Evolutionary conservation across 1,140 invertebrate genomes (phyloP).

Genomic region (Drosophila parabipectinata): DNA sequence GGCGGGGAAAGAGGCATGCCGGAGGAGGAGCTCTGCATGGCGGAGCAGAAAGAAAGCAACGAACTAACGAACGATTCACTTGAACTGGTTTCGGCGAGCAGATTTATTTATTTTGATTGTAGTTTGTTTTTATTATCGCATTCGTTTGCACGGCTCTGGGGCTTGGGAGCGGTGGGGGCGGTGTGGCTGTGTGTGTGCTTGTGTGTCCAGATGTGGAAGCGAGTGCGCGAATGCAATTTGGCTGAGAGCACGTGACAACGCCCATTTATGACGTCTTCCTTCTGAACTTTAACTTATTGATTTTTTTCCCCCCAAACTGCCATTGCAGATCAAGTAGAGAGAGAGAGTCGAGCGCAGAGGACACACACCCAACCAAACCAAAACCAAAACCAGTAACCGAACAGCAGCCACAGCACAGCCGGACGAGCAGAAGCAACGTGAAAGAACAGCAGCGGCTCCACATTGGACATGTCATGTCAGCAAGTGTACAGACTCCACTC

Average conservation of each 20-base stretch:
- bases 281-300: slow-evolving; percentile 42
- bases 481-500: slow-evolving; percentile 79
- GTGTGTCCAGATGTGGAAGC: slow-evolving; percentile 2
- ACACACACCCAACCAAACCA: slow-evolving; percentile 3
- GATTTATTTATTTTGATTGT: slow-evolving; percentile 66
- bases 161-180: neutral
- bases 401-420: neutral
- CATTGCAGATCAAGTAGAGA: slow-evolving; percentile 62
- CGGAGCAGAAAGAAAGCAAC: slow-evolving; percentile 55
- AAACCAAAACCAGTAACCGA: neutral
- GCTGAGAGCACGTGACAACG: slow-evolving; percentile 72
- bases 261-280: slow-evolving; percentile 43
- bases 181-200: neutral
- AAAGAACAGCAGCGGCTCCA: slow-evolving; percentile 64
- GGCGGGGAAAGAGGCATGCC: too few species aligned
- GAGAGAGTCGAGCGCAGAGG: slow-evolving; percentile 23
- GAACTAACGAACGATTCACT: slow-evolving; percentile 58
- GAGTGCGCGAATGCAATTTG: slow-evolving; percentile 46
- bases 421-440: slow-evolving; percentile 15
- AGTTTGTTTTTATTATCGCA: slow-evolving; percentile 66
- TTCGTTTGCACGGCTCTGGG: slow-evolving; percentile 32
- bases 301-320: slow-evolving; percentile 14
- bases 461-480: slow-evolving; percentile 84
- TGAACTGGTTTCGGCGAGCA: slow-evolving; percentile 63
- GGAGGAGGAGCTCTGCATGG: neutral